Conservation (phyloP, 30 jellyfish, hydroid and myxozoan species). For the Hydractinia echinata region DNA sequence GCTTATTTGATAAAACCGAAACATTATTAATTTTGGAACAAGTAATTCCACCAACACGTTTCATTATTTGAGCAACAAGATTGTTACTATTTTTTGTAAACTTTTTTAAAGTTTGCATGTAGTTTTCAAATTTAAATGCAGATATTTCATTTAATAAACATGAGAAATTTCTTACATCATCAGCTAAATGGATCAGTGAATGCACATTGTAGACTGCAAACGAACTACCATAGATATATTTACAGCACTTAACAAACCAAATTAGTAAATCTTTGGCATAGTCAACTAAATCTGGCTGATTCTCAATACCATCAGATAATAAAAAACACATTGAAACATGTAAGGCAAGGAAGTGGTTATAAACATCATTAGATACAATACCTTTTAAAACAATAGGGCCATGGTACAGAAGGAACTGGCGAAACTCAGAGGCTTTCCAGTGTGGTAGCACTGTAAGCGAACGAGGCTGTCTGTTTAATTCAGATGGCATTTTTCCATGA, state of each 20-base stretch:
- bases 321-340: conserved; percentile 29
- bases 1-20: too few relatives aligned
- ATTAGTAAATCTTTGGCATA: conserved; percentile 16
- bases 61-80: too few relatives aligned
- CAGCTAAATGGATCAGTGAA: conserved; percentile 19
- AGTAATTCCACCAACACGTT: too few relatives aligned
- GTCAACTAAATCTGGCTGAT: conserved; percentile 14
- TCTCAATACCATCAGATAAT: conserved; percentile 16
- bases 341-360: conserved; percentile 34
- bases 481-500: conserved; percentile 40
- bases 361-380: conserved; percentile 16
- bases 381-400: conserved; percentile 47
- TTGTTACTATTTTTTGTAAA: too few relatives aligned
- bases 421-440: conserved; percentile 59
- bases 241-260: conserved; percentile 30
- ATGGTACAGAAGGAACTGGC: conserved; percentile 51
- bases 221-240: conserved; percentile 27
- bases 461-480: conserved; percentile 47
- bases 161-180: conserved; percentile 27
- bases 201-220: conserved; percentile 48
- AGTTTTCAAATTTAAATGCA: too few relatives aligned
- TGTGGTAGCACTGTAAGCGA: conserved; percentile 24
- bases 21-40: too few relatives aligned
- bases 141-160: conserved; percentile 34
- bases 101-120: too few relatives aligned